Conservation (phyloP, 1,140 invertebrate species). For the Conopomorpha cramerella region DNA sequence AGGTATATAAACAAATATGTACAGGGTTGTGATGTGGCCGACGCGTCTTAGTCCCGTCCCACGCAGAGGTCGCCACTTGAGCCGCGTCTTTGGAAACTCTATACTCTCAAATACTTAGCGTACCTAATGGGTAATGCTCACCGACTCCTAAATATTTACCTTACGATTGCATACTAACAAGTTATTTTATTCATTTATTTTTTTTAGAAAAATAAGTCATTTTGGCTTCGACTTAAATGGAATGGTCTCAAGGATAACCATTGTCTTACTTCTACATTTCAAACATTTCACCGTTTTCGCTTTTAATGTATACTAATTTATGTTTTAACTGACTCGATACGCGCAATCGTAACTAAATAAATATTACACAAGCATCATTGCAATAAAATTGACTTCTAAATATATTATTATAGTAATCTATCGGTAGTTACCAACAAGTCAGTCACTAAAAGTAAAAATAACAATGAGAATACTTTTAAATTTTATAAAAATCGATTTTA, state of each 20-base stretch:
- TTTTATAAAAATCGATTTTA: neutral
- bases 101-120: slow-evolving; percentile 43
- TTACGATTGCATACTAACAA: slow-evolving; percentile 52
- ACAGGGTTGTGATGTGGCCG: neutral
- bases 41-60: neutral
- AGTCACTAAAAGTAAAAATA: too few relatives aligned
- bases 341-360: too few relatives aligned
- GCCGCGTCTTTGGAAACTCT: slow-evolving; percentile 55
- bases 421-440: too few relatives aligned
- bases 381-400: too few relatives aligned
- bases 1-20: neutral
- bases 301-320: too few relatives aligned
- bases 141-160: slow-evolving; percentile 48
- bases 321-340: too few relatives aligned
- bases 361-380: too few relatives aligned
- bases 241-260: slow-evolving; percentile 53
- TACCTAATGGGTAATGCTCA: too few relatives aligned
- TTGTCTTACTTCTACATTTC: slow-evolving; percentile 16
- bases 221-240: slow-evolving; percentile 57
- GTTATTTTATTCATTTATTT: too few relatives aligned
- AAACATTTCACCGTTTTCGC: too few relatives aligned
- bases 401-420: too few relatives aligned
- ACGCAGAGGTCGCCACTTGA: slow-evolving; percentile 17
- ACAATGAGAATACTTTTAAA: neutral
- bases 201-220: slow-evolving; percentile 58